Conservation (phyloP, 2,797 vertebrate species). For the Tangara arthus region DNA sequence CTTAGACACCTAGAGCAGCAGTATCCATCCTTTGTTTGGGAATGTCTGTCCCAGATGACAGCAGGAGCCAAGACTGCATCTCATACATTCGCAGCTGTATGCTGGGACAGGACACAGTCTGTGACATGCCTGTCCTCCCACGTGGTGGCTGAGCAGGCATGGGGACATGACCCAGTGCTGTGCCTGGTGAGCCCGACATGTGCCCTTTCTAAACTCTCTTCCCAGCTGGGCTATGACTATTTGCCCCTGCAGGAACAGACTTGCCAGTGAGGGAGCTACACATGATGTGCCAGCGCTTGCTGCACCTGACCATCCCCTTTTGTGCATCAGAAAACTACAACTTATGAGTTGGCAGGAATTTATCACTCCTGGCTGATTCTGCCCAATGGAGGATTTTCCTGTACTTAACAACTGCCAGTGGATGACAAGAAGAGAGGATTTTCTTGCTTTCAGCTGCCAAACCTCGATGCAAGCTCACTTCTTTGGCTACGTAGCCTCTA, state of each 20-base stretch:
- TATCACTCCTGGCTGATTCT: neutral
- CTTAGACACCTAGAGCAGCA: neutral
- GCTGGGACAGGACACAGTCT: neutral
- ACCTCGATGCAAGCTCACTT: neutral
- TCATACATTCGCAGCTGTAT: neutral
- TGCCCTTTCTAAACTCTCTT: neutral
- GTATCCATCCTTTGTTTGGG: neutral
- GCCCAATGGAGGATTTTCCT: neutral
- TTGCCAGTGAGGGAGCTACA: neutral
- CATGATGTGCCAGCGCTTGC: neutral
- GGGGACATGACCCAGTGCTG: rapidly evolving
- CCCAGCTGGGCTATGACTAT: neutral
- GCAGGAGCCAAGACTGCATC: neutral
- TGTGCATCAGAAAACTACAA: neutral
- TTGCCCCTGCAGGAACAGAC: neutral
- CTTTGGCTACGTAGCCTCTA: neutral
- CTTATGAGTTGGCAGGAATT: neutral
- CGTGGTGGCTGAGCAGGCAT: rapidly evolving
- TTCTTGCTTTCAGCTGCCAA: neutral
- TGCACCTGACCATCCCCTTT: neutral
- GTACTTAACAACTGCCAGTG: neutral
- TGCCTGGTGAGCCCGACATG: neutral
- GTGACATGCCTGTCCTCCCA: neutral
- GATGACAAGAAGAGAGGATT: neutral
- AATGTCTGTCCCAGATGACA: neutral